Evolutionary conservation across 2,888 invertebrate species (phyloP).

Genomic region (Lordiphosa fenestrarum): DNA sequence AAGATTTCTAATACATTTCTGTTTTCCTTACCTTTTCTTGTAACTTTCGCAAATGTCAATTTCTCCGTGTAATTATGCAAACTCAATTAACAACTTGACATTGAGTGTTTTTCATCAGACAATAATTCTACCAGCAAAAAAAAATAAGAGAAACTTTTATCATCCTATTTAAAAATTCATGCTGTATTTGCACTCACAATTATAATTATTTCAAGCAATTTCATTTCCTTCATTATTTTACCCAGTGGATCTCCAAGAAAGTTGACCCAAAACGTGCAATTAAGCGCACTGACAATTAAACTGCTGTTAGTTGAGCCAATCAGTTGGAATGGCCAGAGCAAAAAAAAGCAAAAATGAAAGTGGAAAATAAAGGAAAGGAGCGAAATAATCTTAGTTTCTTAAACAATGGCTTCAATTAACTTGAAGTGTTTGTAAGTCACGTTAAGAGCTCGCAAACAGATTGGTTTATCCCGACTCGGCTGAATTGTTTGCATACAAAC

Average conservation of each 20-base stretch:
- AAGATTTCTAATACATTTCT: no score
- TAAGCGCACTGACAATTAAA: conserved; percentile 53
- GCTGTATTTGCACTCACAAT: conserved; percentile 65
- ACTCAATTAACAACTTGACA: conserved; percentile 61
- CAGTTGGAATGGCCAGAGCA: conserved; percentile 18
- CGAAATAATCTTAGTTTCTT: conserved; percentile 13
- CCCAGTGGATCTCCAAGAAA: conserved; percentile 8
- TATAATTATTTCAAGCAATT: conserved; percentile 73
- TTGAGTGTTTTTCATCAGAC: conserved; percentile 29
- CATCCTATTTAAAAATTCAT: conserved; percentile 52
- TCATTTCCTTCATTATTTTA: conserved; percentile 35
- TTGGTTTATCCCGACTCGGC: conserved; percentile 32
- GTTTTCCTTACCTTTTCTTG: conserved; percentile 1
- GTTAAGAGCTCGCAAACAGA: conserved; percentile 20
- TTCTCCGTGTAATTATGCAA: conserved; percentile 67
- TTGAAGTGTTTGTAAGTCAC: conserved; percentile 29
- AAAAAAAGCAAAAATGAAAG: background rate
- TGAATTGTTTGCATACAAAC: conserved; percentile 27
- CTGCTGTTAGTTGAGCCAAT: conserved; percentile 28
- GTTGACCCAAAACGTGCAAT: conserved; percentile 44
- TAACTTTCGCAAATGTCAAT: conserved; percentile 44
- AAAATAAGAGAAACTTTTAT: conserved; percentile 28
- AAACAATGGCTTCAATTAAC: conserved; percentile 36
- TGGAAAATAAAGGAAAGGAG: conserved; percentile 2
- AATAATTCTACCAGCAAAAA: conserved; percentile 24